Evolutionary conservation across 1,140 invertebrate genomes (phyloP), one percentile per base, ranked within the genome.

Genomic region (Ephestia elutella): DNA sequence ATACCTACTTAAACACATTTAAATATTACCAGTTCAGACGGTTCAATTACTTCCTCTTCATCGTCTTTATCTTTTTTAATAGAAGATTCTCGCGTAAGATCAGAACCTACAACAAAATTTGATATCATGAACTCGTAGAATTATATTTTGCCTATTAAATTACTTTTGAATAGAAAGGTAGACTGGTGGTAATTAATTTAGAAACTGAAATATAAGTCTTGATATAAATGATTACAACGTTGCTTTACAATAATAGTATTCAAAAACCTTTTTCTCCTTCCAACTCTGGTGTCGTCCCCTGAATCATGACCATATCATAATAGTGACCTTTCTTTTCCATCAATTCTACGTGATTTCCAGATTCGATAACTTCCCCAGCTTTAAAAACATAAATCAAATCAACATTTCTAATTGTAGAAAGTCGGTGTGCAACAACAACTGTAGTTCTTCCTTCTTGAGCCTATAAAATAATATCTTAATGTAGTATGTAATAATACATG

Each of bases 351-450:
- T 96, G 95, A 20, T 90, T 93, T 7, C 96, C 95, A 57, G 85
- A 75, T 82, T 97, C 96, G 0, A 92, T 90, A 1, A 96, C 90
- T 58, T 83, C 66, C 0, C 96, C 96, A 57, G 93, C 91, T 79
- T 92, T 90, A 49, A 95, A 90, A 0, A 93, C 93, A 49, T 95
- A 92, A 72, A 97, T 97, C 32, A 91, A 79, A 81, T 96, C 93
- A 0, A 95, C 95, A 57, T 93, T 92, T 68, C 92, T 91, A 18
- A 97, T 94, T 0, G 95, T 96, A 0, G 95, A 94, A 28, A 97
- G 83, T 56, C 96, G 90, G 82, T 97, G 96, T 9, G 96, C 96
- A 15, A 97, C 92, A 19, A 96, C 93, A 11, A 97, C 92, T 0
- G 95, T 97, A 5, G 96, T 97, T 59, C 96, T 90, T 38, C 95